These are phyloP conservation scores for Hyla sarda DNA, from an alignment of 2,113 vertebrate genomes.

Conservation along the genomic window DNA sequence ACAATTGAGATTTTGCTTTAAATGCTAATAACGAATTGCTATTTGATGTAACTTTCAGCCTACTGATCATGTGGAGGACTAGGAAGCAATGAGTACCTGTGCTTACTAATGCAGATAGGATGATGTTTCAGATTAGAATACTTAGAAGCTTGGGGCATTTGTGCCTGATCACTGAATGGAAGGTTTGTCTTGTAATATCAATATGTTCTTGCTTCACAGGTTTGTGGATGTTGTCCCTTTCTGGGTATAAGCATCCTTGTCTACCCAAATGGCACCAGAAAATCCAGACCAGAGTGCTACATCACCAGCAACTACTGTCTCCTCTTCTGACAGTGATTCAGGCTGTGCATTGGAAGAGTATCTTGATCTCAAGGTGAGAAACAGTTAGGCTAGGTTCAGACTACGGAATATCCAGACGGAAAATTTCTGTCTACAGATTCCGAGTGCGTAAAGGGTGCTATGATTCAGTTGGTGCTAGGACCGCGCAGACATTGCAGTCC, in stretches of 20 bases:
- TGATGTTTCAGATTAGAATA: no score
- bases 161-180: not conserved
- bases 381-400: no score
- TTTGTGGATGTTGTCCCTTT: not conserved
- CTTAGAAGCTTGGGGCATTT: no score
- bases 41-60: not conserved
- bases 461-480: no score
- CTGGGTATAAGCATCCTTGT: not conserved
- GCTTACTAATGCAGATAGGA: no score
- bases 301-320: slow-evolving; percentile 38
- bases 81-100: no score
- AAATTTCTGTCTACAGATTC: no score
- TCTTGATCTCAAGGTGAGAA: slow-evolving; percentile 41
- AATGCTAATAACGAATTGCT: not conserved
- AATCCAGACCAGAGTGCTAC: slow-evolving; percentile 1
- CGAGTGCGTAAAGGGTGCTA: no score
- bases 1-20: no score
- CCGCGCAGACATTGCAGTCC: no score
- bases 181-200: not conserved
- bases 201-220: not conserved
- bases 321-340: slow-evolving; percentile 65
- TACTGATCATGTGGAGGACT: not conserved
- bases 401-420: no score
- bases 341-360: slow-evolving; percentile 67
- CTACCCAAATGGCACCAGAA: slow-evolving; percentile 39